Evolutionary conservation across 2,888 invertebrate genomes (phyloP).

Genomic region (Napeogenes sylphis): DNA sequence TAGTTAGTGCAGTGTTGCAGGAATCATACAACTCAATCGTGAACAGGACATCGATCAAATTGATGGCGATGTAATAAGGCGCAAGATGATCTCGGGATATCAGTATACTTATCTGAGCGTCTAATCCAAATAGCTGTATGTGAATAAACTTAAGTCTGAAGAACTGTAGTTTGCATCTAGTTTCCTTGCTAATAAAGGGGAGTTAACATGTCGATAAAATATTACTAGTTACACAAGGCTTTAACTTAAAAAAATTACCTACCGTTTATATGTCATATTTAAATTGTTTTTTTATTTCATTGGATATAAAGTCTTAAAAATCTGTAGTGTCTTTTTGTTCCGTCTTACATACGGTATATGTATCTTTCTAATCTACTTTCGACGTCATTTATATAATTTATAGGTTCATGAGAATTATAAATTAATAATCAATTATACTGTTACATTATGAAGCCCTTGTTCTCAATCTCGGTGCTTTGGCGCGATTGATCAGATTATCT

Average conservation of each 20-base stretch:
- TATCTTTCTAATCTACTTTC: not conserved
- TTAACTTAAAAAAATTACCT: too few relatives aligned
- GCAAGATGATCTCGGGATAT: constrained; percentile 30
- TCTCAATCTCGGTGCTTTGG: constrained; percentile 27
- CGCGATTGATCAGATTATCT: constrained; percentile 31
- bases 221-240: too few relatives aligned
- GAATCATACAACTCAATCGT: constrained; percentile 41
- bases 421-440: constrained; percentile 48
- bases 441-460: constrained; percentile 30
- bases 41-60: constrained; percentile 43
- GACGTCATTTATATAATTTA: constrained; percentile 37
- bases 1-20: constrained; percentile 33
- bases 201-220: too few relatives aligned
- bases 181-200: too few relatives aligned
- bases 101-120: constrained; percentile 30
- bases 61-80: constrained; percentile 43
- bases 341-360: not conserved
- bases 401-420: constrained; percentile 54
- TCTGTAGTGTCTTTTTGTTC: too few relatives aligned
- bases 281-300: too few relatives aligned
- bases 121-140: constrained; percentile 31
- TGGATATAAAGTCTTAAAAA: too few relatives aligned
- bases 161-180: not conserved
- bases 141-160: constrained; percentile 20
- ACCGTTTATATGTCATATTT: too few relatives aligned